Percentiles rank a stretch among this genome's conserved stretches.
These are phyloP conservation scores for Trachelus iudaicus DNA, from an alignment of 2,888 invertebrate genomes.

Conservation along the genomic window DNA sequence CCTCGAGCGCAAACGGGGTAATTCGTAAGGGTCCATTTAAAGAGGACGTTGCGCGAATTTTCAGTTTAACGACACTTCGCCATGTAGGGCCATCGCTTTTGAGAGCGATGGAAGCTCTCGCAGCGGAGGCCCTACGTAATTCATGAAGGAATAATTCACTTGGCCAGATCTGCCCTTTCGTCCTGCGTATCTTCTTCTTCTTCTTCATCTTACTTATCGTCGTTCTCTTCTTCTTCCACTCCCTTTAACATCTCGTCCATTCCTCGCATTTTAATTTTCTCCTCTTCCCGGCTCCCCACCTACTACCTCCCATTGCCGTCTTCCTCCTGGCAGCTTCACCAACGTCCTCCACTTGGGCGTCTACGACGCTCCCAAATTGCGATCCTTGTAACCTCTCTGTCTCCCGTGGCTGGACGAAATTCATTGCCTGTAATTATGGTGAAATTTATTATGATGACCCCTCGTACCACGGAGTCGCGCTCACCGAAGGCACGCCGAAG, in stretches of 20 bases:
- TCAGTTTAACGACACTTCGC: neutral
- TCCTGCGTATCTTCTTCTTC: conserved; percentile 1
- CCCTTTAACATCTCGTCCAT: neutral
- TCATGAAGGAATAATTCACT: neutral
- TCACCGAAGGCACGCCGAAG: neutral
- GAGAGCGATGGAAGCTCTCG: neutral
- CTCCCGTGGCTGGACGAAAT: conserved; percentile 26
- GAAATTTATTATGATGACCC: conserved; percentile 34
- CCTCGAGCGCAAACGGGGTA: neutral
- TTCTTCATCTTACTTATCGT: neutral
- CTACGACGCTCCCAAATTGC: conserved; percentile 20
- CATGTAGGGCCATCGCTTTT: neutral
- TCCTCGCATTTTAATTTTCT: conserved; percentile 8
- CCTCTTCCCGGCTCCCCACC: conserved; percentile 10
- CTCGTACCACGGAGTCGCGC: conserved; percentile 15
- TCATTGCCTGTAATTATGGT: conserved; percentile 40
- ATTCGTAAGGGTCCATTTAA: neutral
- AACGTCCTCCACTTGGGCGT: conserved; percentile 22
- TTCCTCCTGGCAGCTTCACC: conserved; percentile 5
- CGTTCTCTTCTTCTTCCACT: neutral
- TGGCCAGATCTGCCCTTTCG: neutral
- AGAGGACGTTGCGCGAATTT: neutral
- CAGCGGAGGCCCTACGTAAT: neutral
- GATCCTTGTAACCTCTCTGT: conserved; percentile 10
- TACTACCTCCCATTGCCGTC: neutral